A percentile compares a stretch with the other conserved stretches of the same genome.
Evolutionary conservation across 1,140 invertebrate species (phyloP).

Genomic region (Teleopsis dalmanni): DNA sequence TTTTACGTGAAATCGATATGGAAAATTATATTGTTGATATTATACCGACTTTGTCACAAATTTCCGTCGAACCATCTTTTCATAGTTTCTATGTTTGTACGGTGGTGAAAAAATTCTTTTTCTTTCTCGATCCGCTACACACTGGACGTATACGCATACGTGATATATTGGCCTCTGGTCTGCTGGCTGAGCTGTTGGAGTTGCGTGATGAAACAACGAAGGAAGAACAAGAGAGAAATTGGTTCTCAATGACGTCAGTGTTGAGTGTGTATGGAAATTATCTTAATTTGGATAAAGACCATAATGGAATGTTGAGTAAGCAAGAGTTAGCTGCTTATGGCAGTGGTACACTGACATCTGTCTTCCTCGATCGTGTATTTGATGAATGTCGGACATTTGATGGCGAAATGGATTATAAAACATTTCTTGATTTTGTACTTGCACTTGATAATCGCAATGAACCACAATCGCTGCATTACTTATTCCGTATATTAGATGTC

Average conservation of each 20-base stretch:
- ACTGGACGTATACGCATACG: conserved; percentile 83
- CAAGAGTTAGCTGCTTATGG: conserved; percentile 82
- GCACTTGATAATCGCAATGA: conserved; percentile 89
- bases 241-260: conserved; percentile 89
- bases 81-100: conserved; percentile 95
- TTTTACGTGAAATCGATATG: conserved; percentile 81
- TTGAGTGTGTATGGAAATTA: conserved; percentile 88
- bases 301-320: conserved; percentile 92
- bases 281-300: conserved; percentile 86
- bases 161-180: conserved; percentile 84
- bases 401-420: conserved; percentile 97
- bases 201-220: conserved; percentile 74
- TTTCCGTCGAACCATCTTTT: conserved; percentile 88
- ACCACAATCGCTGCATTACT: conserved; percentile 82
- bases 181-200: conserved; percentile 86
- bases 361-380: conserved; percentile 89
- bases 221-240: conserved; percentile 81
- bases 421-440: conserved; percentile 89
- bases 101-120: conserved; percentile 89
- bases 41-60: conserved; percentile 80
- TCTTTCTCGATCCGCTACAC: conserved; percentile 85
- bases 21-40: conserved; percentile 92
- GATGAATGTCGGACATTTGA: conserved; percentile 93
- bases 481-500: conserved; percentile 89
- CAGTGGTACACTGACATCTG: conserved; percentile 81